Evolutionary conservation across 2,113 vertebrate species (phyloP).

Genomic region (Pelecanoides urinatrix): DNA sequence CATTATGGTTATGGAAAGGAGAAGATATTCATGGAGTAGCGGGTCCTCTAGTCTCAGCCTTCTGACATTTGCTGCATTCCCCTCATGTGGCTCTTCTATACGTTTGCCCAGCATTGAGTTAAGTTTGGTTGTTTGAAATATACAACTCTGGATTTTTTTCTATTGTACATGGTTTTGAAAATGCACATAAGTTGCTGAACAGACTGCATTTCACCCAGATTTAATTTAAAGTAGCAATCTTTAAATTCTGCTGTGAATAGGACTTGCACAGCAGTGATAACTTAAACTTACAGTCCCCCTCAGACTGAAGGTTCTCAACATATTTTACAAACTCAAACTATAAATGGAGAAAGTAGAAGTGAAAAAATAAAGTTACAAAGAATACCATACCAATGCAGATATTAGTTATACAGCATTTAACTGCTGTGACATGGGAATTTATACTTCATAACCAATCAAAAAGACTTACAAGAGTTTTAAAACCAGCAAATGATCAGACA

Average conservation of each 20-base stretch:
- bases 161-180: not conserved
- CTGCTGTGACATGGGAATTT: not conserved
- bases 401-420: not conserved
- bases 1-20: not conserved
- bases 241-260: not conserved
- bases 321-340: not conserved
- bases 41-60: not conserved
- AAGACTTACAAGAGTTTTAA: not conserved
- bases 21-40: not conserved
- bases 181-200: not conserved
- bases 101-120: not conserved
- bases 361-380: not conserved
- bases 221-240: not conserved
- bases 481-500: not conserved
- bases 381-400: not conserved
- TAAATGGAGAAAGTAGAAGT: not conserved
- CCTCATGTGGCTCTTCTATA: not conserved
- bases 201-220: not conserved
- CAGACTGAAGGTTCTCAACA: not conserved
- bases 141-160: not conserved
- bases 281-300: not conserved
- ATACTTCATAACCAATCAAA: not conserved
- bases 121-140: not conserved
- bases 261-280: not conserved
- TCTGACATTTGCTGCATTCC: not conserved